phyloP scores from a whole-genome alignment of 2,113 vertebrate genomes.

The Gambusia affinis region DNA sequence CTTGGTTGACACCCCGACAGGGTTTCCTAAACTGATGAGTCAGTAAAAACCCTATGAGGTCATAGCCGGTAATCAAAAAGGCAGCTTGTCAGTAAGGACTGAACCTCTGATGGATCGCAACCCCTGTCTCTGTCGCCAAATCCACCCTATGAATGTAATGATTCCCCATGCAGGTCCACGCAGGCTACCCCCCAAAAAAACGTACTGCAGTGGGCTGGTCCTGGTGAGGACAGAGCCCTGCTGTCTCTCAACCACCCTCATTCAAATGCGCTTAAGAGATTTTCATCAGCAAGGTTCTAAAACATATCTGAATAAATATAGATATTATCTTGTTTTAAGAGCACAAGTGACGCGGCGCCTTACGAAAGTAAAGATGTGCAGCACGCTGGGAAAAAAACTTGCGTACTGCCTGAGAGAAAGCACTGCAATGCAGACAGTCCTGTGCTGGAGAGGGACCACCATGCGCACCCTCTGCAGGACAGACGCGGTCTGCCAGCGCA shows the following conservation, averaged over 20 bases:
- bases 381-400: slow-evolving; percentile 73
- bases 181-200: slow-evolving; percentile 44
- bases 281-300: not conserved
- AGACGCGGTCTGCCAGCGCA: slow-evolving; percentile 22
- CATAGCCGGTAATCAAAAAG: slow-evolving; percentile 33
- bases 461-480: slow-evolving; percentile 65
- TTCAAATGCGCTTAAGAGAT: slow-evolving; percentile 12
- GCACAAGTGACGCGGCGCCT: slow-evolving; percentile 3
- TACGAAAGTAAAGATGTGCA: slow-evolving; percentile 36
- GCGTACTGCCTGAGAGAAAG: slow-evolving; percentile 67
- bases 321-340: not conserved
- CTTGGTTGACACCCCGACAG: slow-evolving; percentile 23
- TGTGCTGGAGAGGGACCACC: slow-evolving; percentile 41
- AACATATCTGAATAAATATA: not conserved
- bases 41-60: slow-evolving; percentile 26
- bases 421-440: slow-evolving; percentile 84
- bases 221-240: slow-evolving; percentile 47
- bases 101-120: not conserved
- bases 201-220: slow-evolving; percentile 81
- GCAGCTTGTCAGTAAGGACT: slow-evolving; percentile 29
- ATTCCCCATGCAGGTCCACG: slow-evolving; percentile 28
- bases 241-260: slow-evolving; percentile 9
- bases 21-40: slow-evolving; percentile 36
- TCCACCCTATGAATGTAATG: not conserved
- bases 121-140: slow-evolving; percentile 10